A percentile compares a stretch with the other conserved stretches of the same genome.
These are phyloP conservation scores for Triplophysa rosa DNA, from an alignment of 2,113 vertebrate genomes.

Conservation along the genomic window DNA sequence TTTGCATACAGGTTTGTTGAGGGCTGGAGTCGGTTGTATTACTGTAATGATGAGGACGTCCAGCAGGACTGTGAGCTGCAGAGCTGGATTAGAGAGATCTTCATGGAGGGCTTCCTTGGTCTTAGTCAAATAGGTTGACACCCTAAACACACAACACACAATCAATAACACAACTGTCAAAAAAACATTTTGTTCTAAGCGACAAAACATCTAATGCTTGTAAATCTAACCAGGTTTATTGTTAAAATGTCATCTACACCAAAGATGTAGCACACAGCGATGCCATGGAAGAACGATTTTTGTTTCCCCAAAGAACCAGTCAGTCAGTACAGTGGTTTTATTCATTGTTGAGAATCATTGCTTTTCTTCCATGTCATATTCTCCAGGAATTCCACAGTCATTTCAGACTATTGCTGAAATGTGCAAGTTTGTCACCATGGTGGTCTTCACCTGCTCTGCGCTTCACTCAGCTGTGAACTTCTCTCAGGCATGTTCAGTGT, in stretches of 20 bases:
- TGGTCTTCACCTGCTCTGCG: constrained; percentile 78
- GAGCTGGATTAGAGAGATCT: constrained; percentile 67
- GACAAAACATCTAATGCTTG: no score
- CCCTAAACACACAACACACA: background rate
- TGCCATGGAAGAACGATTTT: no score
- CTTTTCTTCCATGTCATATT: background rate
- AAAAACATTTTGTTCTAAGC: no score
- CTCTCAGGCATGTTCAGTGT: constrained; percentile 72
- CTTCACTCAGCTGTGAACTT: constrained; percentile 81
- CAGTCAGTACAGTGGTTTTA: no score
- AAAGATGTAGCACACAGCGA: no score
- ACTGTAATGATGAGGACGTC: constrained; percentile 51
- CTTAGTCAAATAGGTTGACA: constrained; percentile 57
- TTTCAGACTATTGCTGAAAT: constrained; percentile 70
- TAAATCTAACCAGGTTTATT: no score
- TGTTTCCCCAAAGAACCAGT: no score
- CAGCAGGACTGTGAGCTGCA: constrained; percentile 66
- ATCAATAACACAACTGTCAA: background rate
- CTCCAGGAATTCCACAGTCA: constrained; percentile 72
- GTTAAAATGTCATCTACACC: no score
- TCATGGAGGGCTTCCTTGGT: constrained; percentile 62
- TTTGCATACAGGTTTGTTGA: constrained; percentile 63
- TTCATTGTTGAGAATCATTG: background rate
- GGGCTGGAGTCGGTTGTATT: constrained; percentile 60
- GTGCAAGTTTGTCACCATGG: constrained; percentile 75